Percentiles rank a stretch among this genome's conserved stretches.
Conservation (phyloP, 2,113 vertebrate genomes). For the Pachycephala philippinensis region DNA sequence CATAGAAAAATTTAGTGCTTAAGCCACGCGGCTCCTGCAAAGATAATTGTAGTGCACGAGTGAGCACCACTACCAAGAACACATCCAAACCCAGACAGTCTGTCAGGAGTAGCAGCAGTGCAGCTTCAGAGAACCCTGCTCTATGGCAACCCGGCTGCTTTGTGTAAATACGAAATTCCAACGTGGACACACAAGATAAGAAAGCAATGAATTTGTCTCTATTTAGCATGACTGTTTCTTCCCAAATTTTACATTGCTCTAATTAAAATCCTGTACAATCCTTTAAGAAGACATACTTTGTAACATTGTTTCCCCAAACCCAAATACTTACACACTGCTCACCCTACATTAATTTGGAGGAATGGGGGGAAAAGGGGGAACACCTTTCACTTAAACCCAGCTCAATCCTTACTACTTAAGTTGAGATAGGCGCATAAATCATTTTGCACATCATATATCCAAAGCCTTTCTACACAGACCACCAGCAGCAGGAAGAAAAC, state of each 20-base stretch:
- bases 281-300: background rate
- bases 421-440: background rate
- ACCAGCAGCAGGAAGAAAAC: background rate
- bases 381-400: background rate
- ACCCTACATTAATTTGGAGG: background rate
- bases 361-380: background rate
- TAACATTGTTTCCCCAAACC: background rate
- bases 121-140: background rate
- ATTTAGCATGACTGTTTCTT: background rate
- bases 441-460: background rate
- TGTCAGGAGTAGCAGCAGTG: background rate
- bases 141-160: background rate
- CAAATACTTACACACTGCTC: background rate
- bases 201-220: background rate
- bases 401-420: background rate
- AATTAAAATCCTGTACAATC: background rate
- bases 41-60: fast-evolving
- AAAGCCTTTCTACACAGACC: background rate
- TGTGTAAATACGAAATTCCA: background rate
- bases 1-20: background rate
- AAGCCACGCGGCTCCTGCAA: background rate
- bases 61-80: background rate
- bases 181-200: background rate
- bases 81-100: background rate
- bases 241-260: background rate